Evolutionary conservation across 2,797 vertebrate genomes (phyloP).

Genomic region (Gorsachius magnificus): DNA sequence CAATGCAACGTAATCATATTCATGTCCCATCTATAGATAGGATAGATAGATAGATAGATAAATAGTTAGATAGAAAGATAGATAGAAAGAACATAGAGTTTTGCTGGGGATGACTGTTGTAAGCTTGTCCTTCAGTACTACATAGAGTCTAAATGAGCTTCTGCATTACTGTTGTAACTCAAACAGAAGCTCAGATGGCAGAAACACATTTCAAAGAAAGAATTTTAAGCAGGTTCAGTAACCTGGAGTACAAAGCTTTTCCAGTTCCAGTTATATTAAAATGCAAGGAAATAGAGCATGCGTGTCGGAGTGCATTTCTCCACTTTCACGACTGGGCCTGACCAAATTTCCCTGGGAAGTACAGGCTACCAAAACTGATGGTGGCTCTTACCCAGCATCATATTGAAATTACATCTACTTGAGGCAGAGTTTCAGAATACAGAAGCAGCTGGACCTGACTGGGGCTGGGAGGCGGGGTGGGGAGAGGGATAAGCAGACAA

Average conservation of each 20-base stretch:
- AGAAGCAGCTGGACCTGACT: neutral
- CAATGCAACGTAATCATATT: neutral
- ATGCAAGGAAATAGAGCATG: neutral
- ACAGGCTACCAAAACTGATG: neutral
- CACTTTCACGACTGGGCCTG: neutral
- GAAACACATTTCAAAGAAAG: neutral
- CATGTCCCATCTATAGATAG: rapidly evolving
- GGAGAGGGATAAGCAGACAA: neutral
- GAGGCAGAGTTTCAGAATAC: neutral
- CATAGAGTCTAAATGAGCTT: neutral
- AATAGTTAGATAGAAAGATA: too few relatives aligned
- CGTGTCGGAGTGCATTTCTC: neutral
- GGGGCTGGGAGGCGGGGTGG: neutral
- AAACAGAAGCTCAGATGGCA: neutral
- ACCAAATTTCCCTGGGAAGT: neutral
- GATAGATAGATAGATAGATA: too few relatives aligned
- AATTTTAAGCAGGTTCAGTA: neutral
- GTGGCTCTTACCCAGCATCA: neutral
- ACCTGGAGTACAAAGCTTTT: neutral
- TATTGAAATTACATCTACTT: neutral
- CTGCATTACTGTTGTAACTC: neutral
- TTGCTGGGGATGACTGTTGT: neutral
- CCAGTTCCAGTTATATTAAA: neutral
- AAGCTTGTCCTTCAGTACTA: neutral
- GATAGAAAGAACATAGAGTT: neutral